phyloP scores from a whole-genome alignment of 1,140 invertebrate genomes.

The Araneus ventricosus region DNA sequence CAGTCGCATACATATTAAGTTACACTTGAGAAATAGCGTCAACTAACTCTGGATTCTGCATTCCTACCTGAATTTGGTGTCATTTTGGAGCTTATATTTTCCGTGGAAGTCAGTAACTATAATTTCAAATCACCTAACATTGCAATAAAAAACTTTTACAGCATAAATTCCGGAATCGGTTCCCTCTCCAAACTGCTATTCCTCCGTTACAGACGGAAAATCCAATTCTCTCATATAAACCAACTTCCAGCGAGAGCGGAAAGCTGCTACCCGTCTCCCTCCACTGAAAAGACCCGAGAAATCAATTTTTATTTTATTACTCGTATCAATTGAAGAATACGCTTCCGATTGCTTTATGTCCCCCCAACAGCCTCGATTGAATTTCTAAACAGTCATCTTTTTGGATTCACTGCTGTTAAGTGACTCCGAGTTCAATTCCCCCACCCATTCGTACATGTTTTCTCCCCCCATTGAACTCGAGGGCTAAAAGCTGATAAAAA shows the following conservation, averaged over 20 bases:
- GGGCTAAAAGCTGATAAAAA: constrained; percentile 37
- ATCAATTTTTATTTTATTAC: constrained; percentile 56
- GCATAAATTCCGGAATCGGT: too few species aligned
- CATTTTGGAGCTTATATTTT: too few species aligned
- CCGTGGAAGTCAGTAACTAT: too few species aligned
- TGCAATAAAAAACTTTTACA: too few species aligned
- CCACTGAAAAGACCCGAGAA: background rate
- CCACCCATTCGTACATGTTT: background rate
- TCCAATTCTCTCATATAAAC: background rate
- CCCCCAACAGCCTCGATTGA: background rate
- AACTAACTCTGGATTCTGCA: too few species aligned
- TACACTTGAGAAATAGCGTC: too few species aligned
- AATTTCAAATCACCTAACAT: too few species aligned
- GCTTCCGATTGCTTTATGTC: background rate
- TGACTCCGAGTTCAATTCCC: background rate
- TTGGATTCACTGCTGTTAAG: constrained; percentile 15
- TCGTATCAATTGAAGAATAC: background rate
- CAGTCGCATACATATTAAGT: too few species aligned
- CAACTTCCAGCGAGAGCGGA: background rate
- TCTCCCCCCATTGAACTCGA: constrained; percentile 12
- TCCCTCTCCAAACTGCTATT: background rate
- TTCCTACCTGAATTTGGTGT: too few species aligned
- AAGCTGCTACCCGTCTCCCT: background rate
- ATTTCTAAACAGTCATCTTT: constrained; percentile 40
- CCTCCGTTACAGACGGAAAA: background rate